phyloP scores from a whole-genome alignment of 2,113 vertebrate genomes.

The Ammodytes marinus region DNA sequence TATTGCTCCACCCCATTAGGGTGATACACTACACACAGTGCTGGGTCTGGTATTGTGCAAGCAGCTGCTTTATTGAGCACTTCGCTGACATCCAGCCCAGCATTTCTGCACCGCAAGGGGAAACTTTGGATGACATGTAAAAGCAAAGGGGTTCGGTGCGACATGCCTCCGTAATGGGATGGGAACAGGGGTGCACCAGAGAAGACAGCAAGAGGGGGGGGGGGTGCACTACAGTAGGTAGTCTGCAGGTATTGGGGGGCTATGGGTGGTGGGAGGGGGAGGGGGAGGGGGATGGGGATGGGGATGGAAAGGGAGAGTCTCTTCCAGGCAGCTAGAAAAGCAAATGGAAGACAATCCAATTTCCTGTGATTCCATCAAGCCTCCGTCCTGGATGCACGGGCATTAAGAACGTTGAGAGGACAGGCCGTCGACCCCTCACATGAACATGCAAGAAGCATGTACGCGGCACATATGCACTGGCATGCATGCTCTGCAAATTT shows the following conservation, averaged over 20 bases:
- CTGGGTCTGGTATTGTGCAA: constrained; percentile 67
- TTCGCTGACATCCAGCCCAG: constrained; percentile 71
- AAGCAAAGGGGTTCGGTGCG: constrained; percentile 88
- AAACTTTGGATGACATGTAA: constrained; percentile 92
- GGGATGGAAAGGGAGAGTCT: constrained; percentile 45
- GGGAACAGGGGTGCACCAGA: constrained; percentile 85
- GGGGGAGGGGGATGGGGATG: constrained; percentile 2
- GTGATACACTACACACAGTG: constrained; percentile 63
- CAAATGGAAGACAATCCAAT: constrained; percentile 99
- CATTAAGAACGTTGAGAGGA: constrained; percentile 91
- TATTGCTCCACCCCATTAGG: constrained; percentile 79
- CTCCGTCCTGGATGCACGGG: constrained; percentile 85
- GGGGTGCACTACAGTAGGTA: constrained; percentile 6
- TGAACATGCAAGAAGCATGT: constrained; percentile 77
- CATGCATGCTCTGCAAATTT: neutral
- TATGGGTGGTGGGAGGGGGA: constrained; percentile 9
- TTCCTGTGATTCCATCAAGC: constrained; percentile 98
- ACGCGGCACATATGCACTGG: constrained; percentile 25
- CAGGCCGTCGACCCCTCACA: constrained; percentile 88
- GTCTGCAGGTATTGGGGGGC: constrained; percentile 56
- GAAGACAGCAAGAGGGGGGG: neutral
- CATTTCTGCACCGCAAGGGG: constrained; percentile 88
- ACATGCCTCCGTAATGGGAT: constrained; percentile 94
- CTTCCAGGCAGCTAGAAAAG: constrained; percentile 90
- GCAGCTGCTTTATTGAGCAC: constrained; percentile 75